Evolutionary conservation across 2,113 vertebrate genomes (phyloP), one percentile per base, ranked within the genome.

Genomic region (Alces alces): DNA sequence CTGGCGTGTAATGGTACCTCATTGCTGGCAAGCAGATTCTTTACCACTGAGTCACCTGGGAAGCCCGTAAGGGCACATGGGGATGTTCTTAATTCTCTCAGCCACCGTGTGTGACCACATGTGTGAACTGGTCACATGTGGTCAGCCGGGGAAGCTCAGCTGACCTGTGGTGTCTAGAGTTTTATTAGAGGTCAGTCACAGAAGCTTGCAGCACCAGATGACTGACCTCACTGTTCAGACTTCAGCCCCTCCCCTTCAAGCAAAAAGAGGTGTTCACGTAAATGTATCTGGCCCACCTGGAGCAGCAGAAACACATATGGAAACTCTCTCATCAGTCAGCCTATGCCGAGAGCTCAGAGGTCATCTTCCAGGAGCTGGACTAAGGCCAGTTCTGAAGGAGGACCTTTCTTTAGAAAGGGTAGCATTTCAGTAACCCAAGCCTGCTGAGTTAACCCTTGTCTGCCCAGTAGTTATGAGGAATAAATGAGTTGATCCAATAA

Each of bases 281-380:
- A 80, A 19, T 15, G 2, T 36, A 16, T 28, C 33, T 89, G 86
- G 39, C 30, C 79, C 43, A 21, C 39, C 2, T 28, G 57, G 25
- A 83, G 17, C 6, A 36, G 12, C 11, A 13, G 15, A 10, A 33
- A 6, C 2, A 4, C 0, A 1, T 2, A 25, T 11, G 25, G 6
- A 82, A 39, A 43, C 3, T 28, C 17, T 83, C 36, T 92, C 50
- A 80, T 27, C 36, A 78, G 39, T 55, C 36, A 33, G 33, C 54
- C 25, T 91, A 3, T 76, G 79, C 11, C 1, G 30, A n/a, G 73
- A 79, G 33, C 7, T 57, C 55, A 93, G 30, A 57, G 2, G 2
- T 82, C 52, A n/a, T 60, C 60, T 64, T 47, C 30, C 15, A 55
- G 54, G 3, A 78, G 16, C 1, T 6, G 64, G 30, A 30, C 28